Evolutionary conservation across 1,140 invertebrate species (phyloP).

Genomic region (Drosophila pectinifera): DNA sequence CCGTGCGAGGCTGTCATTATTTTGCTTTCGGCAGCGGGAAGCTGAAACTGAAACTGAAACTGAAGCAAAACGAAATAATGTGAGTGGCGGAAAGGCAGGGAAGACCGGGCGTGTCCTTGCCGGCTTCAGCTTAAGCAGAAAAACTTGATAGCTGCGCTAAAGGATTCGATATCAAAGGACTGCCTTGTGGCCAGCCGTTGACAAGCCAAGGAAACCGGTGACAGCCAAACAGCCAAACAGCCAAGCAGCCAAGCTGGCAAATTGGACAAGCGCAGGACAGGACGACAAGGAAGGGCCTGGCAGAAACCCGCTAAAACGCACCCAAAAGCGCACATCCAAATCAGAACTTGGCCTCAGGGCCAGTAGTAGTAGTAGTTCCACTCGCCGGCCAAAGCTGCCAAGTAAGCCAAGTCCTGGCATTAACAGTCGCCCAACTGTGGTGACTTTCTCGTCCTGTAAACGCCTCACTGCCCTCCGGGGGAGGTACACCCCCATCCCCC

Average conservation of each 20-base stretch:
- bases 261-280: conserved; percentile 63
- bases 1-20: conserved; percentile 68
- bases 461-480: conserved; percentile 53
- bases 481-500: background rate
- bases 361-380: conserved; percentile 13
- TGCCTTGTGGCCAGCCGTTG: conserved; percentile 67
- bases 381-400: conserved; percentile 17
- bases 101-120: conserved; percentile 54
- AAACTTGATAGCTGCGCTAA: conserved; percentile 76
- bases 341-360: conserved; percentile 52
- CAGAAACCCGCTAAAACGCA: conserved; percentile 24
- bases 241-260: conserved; percentile 65
- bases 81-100: conserved; percentile 27
- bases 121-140: conserved; percentile 15
- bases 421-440: conserved; percentile 67
- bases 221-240: conserved; percentile 65
- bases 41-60: conserved; percentile 27
- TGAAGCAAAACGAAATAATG: conserved; percentile 53
- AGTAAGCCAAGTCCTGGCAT: conserved; percentile 47
- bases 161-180: conserved; percentile 80
- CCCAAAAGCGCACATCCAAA: conserved; percentile 55
- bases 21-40: conserved; percentile 40
- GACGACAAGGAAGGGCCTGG: too few relatives aligned
- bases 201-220: conserved; percentile 62
- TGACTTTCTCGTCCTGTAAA: conserved; percentile 69